Conservation (phyloP, 2,113 vertebrate species). For the Ailuropoda melanoleuca region DNA sequence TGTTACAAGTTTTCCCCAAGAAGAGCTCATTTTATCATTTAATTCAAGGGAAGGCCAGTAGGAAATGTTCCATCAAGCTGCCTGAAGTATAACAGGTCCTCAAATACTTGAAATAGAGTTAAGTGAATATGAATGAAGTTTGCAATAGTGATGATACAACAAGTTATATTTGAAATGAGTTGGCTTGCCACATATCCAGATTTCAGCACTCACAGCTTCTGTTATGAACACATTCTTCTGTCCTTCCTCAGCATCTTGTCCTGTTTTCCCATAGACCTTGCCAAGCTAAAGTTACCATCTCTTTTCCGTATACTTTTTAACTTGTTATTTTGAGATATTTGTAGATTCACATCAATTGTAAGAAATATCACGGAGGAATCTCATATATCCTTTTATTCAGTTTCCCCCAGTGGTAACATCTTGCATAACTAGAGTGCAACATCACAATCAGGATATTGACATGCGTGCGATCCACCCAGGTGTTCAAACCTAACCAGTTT, state of each 20-base stretch:
- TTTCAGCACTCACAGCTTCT: neutral
- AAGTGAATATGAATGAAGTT: neutral
- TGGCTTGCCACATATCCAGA: neutral
- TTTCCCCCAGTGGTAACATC: neutral
- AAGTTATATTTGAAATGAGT: neutral
- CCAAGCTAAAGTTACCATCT: neutral
- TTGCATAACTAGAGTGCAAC: neutral
- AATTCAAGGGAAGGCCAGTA: neutral
- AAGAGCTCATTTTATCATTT: neutral
- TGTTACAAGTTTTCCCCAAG: neutral
- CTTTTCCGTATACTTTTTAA: neutral
- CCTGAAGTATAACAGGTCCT: neutral
- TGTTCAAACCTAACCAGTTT: neutral
- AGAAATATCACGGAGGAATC: neutral
- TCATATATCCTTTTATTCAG: neutral
- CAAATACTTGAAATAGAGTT: neutral
- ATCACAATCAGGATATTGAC: neutral
- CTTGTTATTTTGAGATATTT: conserved; percentile 15
- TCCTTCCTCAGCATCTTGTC: neutral
- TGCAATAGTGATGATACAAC: neutral
- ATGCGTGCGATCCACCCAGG: neutral
- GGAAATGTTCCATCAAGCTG: conserved; percentile 29
- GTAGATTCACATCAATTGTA: neutral
- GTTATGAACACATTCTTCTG: neutral
- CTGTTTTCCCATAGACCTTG: neutral